phyloP scores from a whole-genome alignment of 2,797 vertebrate genomes.

The Loriculus beryllinus region DNA sequence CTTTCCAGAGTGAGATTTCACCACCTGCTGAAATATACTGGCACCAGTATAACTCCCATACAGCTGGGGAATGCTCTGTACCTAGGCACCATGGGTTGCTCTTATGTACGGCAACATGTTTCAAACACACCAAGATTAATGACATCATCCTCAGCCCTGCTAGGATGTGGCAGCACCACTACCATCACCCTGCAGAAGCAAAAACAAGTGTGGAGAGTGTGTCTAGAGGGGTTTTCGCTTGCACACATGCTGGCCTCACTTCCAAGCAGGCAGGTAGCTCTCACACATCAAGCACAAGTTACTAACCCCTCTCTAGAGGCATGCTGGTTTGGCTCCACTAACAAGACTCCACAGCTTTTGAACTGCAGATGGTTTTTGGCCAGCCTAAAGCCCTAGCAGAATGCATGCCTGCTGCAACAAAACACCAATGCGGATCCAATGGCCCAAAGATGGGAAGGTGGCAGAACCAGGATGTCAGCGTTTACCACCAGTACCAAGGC shows the following conservation, averaged over 20 bases:
- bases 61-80: background rate
- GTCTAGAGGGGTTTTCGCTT: background rate
- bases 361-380: background rate
- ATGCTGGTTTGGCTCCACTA: background rate
- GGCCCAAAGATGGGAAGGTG: background rate
- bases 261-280: background rate
- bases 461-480: background rate
- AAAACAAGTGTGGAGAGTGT: background rate
- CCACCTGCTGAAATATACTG: background rate
- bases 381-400: background rate
- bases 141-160: background rate
- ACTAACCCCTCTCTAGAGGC: background rate
- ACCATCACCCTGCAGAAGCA: background rate
- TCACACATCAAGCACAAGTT: background rate
- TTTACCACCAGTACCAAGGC: background rate
- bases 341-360: background rate
- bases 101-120: background rate
- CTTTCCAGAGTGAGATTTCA: background rate
- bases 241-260: background rate
- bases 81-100: background rate
- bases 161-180: background rate
- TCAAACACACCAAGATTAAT: background rate
- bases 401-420: background rate
- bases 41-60: accelerated
- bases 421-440: accelerated